Evolutionary conservation across 1,140 invertebrate genomes (phyloP).

Genomic region (Sinella curviseta): DNA sequence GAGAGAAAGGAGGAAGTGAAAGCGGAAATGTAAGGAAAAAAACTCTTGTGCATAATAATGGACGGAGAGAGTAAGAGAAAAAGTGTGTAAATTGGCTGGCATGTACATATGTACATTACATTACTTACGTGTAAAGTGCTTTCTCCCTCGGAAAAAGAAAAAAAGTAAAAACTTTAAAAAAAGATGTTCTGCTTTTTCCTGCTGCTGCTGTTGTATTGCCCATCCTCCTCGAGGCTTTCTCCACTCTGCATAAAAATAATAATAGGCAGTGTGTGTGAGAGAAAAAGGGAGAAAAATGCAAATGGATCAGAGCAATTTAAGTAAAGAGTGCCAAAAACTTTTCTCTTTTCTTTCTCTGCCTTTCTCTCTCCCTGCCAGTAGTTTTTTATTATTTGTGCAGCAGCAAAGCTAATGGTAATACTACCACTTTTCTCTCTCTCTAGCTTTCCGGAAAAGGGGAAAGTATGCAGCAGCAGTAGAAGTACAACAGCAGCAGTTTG

Average conservation of each 20-base stretch:
- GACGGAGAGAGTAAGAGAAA: neutral
- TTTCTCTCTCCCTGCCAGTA: neutral
- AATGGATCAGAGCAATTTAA: conserved; percentile 49
- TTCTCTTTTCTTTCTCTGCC: neutral
- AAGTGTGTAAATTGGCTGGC: neutral
- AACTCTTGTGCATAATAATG: neutral
- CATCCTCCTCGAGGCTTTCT: too few relatives aligned
- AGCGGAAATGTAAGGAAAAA: neutral
- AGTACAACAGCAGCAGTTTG: neutral
- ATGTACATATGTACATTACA: neutral
- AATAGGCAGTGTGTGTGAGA: neutral
- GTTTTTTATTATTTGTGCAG: conserved; percentile 14
- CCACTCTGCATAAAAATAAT: neutral
- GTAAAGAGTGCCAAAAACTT: conserved; percentile 49
- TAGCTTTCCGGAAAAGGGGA: neutral
- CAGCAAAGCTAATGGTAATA: conserved; percentile 14
- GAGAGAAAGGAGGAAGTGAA: neutral
- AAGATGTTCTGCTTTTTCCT: neutral
- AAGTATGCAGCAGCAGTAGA: neutral
- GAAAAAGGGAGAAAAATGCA: conserved; percentile 44
- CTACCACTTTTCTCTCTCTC: neutral
- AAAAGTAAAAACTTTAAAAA: neutral
- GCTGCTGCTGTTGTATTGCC: too few relatives aligned
- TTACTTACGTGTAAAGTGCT: neutral
- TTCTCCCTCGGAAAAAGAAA: neutral